A percentile compares a stretch with the other conserved stretches of the same genome.
phyloP scores from a whole-genome alignment of 2,113 vertebrate species.

The Motacilla alba region DNA sequence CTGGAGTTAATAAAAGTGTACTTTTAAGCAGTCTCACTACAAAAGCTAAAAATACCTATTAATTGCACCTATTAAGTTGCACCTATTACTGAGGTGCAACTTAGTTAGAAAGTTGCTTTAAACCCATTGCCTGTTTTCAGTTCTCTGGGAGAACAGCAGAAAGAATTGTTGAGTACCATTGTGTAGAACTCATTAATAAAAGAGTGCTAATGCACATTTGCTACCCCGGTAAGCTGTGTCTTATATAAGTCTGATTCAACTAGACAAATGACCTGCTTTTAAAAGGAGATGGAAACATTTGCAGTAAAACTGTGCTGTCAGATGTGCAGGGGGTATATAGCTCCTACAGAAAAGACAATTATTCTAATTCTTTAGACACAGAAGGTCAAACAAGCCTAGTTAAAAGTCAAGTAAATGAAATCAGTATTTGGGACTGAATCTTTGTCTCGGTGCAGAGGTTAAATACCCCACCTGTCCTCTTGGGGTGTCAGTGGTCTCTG shows the following conservation, averaged over 20 bases:
- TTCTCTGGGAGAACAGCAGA: not conserved
- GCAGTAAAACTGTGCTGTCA: constrained; percentile 16
- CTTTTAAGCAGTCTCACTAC: constrained; percentile 4
- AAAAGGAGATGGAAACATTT: constrained; percentile 50
- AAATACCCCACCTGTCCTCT: not conserved
- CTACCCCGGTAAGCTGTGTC: constrained; percentile 11
- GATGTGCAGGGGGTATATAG: not conserved
- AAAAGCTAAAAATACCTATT: not conserved
- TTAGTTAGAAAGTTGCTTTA: constrained; percentile 60
- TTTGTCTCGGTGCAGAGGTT: not conserved
- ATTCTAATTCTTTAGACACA: constrained; percentile 52
- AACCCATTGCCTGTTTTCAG: not conserved
- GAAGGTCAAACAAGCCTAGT: constrained; percentile 62
- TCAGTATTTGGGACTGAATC: not conserved
- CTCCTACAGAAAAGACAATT: constrained; percentile 25
- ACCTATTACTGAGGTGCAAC: constrained; percentile 14
- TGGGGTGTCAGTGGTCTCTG: not conserved
- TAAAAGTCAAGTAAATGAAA: constrained; percentile 45
- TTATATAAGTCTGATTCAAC: constrained; percentile 38
- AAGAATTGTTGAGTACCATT: constrained; percentile 7
- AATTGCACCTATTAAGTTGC: too few relatives aligned
- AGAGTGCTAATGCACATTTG: constrained; percentile 11
- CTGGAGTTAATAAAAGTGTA: not conserved
- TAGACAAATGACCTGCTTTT: constrained; percentile 56
- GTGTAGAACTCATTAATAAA: constrained; percentile 59